phyloP scores from a whole-genome alignment of 1,140 invertebrate species.

The Dendroctonus ponderosae region DNA sequence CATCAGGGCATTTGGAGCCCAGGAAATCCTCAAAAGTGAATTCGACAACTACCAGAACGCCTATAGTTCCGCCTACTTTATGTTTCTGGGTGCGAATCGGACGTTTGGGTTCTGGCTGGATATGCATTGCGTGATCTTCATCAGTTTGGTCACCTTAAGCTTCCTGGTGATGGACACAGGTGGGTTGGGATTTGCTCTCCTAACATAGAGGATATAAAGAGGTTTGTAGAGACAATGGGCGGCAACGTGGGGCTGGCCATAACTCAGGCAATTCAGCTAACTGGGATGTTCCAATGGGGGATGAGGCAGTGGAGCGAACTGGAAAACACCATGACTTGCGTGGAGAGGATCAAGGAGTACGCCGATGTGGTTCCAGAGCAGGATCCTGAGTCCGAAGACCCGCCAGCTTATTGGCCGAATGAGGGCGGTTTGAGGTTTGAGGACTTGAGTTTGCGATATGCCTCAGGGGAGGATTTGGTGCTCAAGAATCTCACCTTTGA shows the following conservation, averaged over 20 bases:
- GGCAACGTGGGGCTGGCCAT: constrained; percentile 59
- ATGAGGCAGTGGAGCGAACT: constrained; percentile 71
- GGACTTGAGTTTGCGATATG: constrained; percentile 67
- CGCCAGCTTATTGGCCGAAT: constrained; percentile 48
- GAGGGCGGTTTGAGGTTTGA: constrained; percentile 36
- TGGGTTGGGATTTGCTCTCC: constrained; percentile 34
- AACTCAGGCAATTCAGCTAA: constrained; percentile 57
- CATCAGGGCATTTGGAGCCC: constrained; percentile 71
- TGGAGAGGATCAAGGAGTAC: constrained; percentile 58
- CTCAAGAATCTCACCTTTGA: constrained; percentile 63
- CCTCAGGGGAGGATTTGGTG: constrained; percentile 62
- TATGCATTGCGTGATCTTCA: constrained; percentile 70
- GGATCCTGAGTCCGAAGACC: constrained; percentile 47
- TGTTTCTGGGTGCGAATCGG: constrained; percentile 66
- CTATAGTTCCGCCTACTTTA: constrained; percentile 65
- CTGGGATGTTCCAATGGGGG: constrained; percentile 71
- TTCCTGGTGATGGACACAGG: constrained; percentile 53
- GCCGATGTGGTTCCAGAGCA: constrained; percentile 39
- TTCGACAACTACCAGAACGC: constrained; percentile 62
- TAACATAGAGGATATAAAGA: constrained; percentile 1
- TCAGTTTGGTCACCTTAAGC: constrained; percentile 59
- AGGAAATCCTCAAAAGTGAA: constrained; percentile 67
- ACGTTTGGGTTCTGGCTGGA: constrained; percentile 60
- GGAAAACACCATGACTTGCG: constrained; percentile 67
- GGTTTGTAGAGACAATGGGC: constrained; percentile 49